phyloP scores from a whole-genome alignment of 2,797 vertebrate genomes.

The Leucoraja ocellata region DNA sequence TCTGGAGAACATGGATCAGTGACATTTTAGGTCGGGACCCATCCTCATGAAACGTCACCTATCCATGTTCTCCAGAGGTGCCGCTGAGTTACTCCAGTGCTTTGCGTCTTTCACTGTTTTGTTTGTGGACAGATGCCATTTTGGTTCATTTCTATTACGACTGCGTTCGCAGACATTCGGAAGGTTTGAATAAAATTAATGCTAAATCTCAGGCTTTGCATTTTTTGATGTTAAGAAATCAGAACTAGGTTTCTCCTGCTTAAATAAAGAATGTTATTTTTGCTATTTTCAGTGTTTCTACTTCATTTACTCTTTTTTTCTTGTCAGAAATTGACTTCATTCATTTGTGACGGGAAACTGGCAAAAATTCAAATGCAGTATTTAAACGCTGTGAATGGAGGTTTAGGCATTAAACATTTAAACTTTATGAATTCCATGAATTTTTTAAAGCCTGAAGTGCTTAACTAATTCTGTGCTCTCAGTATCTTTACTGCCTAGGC shows the following conservation, averaged over 20 bases:
- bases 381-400: not conserved
- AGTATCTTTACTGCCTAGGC: not conserved
- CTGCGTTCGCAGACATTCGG: too few relatives aligned
- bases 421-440: conserved; percentile 10
- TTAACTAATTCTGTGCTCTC: not conserved
- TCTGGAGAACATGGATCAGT: too few relatives aligned
- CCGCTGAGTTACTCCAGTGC: too few relatives aligned
- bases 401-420: not conserved
- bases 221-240: too few relatives aligned
- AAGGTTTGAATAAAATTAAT: too few relatives aligned
- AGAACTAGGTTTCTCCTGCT: not conserved
- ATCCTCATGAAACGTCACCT: too few relatives aligned
- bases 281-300: not conserved
- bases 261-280: not conserved
- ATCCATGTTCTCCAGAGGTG: too few relatives aligned
- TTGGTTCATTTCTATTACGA: too few relatives aligned
- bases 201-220: too few relatives aligned
- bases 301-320: not conserved
- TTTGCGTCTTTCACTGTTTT: too few relatives aligned
- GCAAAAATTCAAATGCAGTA: not conserved
- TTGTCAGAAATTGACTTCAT: not conserved
- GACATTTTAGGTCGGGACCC: too few relatives aligned
- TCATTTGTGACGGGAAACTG: not conserved
- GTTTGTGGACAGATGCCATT: too few relatives aligned
- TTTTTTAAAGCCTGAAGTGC: conserved; percentile 1